These are phyloP conservation scores for Orcinus orca DNA, from an alignment of 2,113 vertebrate species.

Conservation along the genomic window DNA sequence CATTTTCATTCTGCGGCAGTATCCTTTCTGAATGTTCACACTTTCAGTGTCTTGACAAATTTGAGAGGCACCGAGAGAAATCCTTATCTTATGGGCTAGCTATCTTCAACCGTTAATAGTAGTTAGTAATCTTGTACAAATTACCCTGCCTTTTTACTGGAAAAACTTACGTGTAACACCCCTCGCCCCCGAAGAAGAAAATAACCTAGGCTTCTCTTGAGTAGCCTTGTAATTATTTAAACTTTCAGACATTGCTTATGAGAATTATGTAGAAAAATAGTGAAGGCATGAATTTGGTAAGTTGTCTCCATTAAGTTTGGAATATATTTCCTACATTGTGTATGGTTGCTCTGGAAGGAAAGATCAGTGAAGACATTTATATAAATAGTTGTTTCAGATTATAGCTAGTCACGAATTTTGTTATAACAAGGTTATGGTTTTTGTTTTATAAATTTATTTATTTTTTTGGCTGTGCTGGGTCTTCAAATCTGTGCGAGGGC, in stretches of 20 bases:
- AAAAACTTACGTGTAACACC: background rate
- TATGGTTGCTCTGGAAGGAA: background rate
- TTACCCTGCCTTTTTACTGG: background rate
- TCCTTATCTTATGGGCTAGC: background rate
- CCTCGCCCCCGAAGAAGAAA: background rate
- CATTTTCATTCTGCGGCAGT: background rate
- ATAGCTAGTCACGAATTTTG: background rate
- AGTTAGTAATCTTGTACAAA: background rate
- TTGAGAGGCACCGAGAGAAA: conserved; percentile 5
- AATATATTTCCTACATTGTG: background rate
- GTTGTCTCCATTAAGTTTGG: background rate
- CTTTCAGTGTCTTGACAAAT: conserved; percentile 55
- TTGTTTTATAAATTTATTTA: no score
- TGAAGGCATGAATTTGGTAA: background rate
- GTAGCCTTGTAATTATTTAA: background rate
- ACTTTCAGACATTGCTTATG: background rate
- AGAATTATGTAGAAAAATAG: conserved; percentile 13
- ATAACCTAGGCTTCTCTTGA: background rate
- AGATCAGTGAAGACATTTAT: background rate
- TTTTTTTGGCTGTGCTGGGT: no score
- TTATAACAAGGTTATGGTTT: background rate
- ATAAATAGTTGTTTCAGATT: conserved; percentile 6
- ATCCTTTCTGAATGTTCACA: background rate
- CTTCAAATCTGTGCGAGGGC: no score
- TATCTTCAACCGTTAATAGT: background rate